Evolutionary conservation across 2,113 vertebrate genomes (phyloP), one percentile per base, ranked within the genome.

Genomic region (Cryptomyrus ogoouensis): DNA sequence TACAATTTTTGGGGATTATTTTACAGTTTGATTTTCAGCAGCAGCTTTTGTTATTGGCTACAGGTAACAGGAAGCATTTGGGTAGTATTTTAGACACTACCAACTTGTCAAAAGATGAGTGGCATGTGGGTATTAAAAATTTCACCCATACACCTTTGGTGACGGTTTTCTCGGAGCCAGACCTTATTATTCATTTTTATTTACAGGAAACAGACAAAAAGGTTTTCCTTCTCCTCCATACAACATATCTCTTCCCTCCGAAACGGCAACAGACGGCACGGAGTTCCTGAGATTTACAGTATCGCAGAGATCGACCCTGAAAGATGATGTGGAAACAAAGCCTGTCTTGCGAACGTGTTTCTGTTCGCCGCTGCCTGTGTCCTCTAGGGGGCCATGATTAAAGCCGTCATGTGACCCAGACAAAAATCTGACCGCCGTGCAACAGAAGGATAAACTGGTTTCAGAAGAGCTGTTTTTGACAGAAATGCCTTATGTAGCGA

Each of bases 251-350:
- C 84, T 9, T 50, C 58, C 56, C 46, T 86, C 89, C 46, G 62
- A 31, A 90, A 46, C 39, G 3, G 21, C 19, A 5, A 31, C 58
- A 3, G 19, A 90, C 17, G 31, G 58, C 85, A 19, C 31, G 86
- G 39, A 88, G 85, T 90, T 90, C 89, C 89, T 90, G 89, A 90
- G 85, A 80, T 90, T 86, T 19, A 87, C 10, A 13, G 74, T 13
- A 90, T 90, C 89, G 31, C 66, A 88, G 58, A 90, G 31, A 84
- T 62, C 46, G 24, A 84, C 89, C 89, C 89, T 89, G 89, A 89
- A 83, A 58, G 50, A 49, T 27, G 50, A 62, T 3, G 58, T 44
- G 21, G 5, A 31, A 70, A 77, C 9, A 83, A 53, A 2, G 31
- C 27, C 49, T 42, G 46, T 52, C 50, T 52, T n/a, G n/a, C 9